A percentile compares a stretch with the other conserved stretches of the same genome.
Evolutionary conservation across 2,888 invertebrate species (phyloP).

Genomic region (Monopis laevigella): DNA sequence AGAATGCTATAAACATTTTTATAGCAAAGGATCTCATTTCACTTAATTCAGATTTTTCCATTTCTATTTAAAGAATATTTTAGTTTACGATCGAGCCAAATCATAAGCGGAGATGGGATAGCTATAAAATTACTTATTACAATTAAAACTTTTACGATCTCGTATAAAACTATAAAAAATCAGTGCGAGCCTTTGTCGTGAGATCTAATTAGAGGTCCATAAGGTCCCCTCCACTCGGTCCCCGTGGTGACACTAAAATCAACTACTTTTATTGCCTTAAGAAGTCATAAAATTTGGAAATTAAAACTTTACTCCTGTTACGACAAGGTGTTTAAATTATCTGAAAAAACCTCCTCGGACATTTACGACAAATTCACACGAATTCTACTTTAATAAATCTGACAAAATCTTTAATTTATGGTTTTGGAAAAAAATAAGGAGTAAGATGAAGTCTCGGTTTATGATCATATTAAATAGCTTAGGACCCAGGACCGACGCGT

Average conservation of each 20-base stretch:
- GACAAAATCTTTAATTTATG: conserved; percentile 57
- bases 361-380: conserved; percentile 61
- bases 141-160: conserved; percentile 37
- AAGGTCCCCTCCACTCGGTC: too few species aligned
- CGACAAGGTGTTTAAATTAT: conserved; percentile 38
- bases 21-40: background rate
- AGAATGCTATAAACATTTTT: background rate
- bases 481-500: too few species aligned
- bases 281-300: conserved; percentile 31
- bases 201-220: conserved; percentile 35
- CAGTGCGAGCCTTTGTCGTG: conserved; percentile 27
- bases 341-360: conserved; percentile 53
- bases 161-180: conserved; percentile 31
- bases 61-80: background rate
- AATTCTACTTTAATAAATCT: conserved; percentile 59
- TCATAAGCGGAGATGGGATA: conserved; percentile 26
- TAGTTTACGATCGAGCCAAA: conserved; percentile 19
- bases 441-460: too few species aligned
- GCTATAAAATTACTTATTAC: conserved; percentile 39
- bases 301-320: conserved; percentile 29
- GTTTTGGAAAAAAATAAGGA: too few species aligned
- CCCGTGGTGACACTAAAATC: conserved; percentile 26
- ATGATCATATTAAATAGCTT: too few species aligned
- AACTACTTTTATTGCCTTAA: conserved; percentile 37
- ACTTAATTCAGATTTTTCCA: background rate